Conservation (phyloP, 1,140 invertebrate genomes). For the Drosophila aff. region DNA sequence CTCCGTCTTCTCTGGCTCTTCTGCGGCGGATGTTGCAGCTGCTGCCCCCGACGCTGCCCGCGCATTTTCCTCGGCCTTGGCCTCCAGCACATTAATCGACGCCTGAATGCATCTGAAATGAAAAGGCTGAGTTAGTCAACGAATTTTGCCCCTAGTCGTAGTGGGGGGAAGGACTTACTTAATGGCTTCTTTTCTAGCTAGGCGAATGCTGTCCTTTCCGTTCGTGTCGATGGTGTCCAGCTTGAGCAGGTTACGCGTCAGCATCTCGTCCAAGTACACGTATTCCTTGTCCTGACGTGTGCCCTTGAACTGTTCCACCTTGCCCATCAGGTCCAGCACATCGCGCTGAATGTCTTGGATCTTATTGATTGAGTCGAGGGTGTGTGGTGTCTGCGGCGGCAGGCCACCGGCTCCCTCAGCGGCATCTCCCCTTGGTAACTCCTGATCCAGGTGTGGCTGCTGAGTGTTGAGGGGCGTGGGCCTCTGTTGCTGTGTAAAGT, state of each 20-base stretch:
- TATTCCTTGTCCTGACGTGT: constrained; percentile 93
- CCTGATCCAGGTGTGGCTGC: constrained; percentile 63
- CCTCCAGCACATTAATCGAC: constrained; percentile 93
- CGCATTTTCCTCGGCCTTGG: constrained; percentile 87
- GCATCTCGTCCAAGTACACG: constrained; percentile 96
- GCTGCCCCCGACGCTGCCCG: constrained; percentile 32
- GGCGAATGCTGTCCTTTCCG: constrained; percentile 94
- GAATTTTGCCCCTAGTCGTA: not conserved
- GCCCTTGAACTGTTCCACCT: constrained; percentile 92
- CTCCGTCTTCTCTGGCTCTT: constrained; percentile 17
- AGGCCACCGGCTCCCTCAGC: constrained; percentile 47
- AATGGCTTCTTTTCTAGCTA: constrained; percentile 94
- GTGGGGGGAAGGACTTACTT: constrained; percentile 80
- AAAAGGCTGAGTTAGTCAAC: not conserved
- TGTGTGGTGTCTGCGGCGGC: constrained; percentile 85
- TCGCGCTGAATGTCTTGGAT: constrained; percentile 93
- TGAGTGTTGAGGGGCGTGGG: constrained; percentile 83
- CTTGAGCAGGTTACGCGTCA: constrained; percentile 95
- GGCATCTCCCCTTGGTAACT: constrained; percentile 22
- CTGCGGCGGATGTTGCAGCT: not conserved
- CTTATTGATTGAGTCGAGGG: constrained; percentile 90
- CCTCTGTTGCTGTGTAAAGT: constrained; percentile 60
- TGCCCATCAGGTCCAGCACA: constrained; percentile 90
- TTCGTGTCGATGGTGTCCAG: constrained; percentile 96
- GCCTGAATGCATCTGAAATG: constrained; percentile 90